Percentiles rank a stretch among this genome's conserved stretches.
Evolutionary conservation across 2,888 invertebrate genomes (phyloP).

Genomic region (Selenia dentaria): DNA sequence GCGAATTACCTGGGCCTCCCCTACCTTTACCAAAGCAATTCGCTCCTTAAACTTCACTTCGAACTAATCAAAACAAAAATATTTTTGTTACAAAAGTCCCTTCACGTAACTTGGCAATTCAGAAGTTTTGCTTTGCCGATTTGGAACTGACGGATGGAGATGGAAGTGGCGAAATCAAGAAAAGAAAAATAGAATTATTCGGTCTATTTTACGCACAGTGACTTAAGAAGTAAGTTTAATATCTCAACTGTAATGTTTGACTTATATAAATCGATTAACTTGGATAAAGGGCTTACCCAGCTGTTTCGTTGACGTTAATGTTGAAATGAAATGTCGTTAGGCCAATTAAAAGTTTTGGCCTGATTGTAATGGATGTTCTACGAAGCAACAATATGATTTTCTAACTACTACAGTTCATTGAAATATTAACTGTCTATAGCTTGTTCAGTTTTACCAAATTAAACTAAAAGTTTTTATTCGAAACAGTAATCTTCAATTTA

Average conservation of each 20-base stretch:
- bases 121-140: constrained; percentile 21
- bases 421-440: no score
- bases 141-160: constrained; percentile 23
- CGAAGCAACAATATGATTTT: not conserved
- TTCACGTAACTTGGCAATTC: constrained; percentile 26
- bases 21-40: constrained; percentile 13
- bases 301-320: not conserved
- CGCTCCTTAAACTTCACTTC: constrained; percentile 5
- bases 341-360: constrained; percentile 6
- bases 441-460: no score
- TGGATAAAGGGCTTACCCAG: constrained; percentile 5
- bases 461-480: no score
- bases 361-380: constrained; percentile 2
- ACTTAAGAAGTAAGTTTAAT: constrained; percentile 17
- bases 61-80: constrained; percentile 20
- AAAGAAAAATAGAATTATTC: constrained; percentile 24
- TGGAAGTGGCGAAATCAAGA: constrained; percentile 17
- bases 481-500: no score
- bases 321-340: constrained; percentile 3
- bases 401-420: constrained; percentile 3
- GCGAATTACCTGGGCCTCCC: no score
- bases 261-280: constrained; percentile 9
- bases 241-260: constrained; percentile 2
- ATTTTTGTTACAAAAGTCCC: constrained; percentile 19
- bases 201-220: constrained; percentile 10